Evolutionary conservation across 2,797 vertebrate genomes (phyloP), one percentile per base, ranked within the genome.

Genomic region (Pseudochaenichthys georgianus): DNA sequence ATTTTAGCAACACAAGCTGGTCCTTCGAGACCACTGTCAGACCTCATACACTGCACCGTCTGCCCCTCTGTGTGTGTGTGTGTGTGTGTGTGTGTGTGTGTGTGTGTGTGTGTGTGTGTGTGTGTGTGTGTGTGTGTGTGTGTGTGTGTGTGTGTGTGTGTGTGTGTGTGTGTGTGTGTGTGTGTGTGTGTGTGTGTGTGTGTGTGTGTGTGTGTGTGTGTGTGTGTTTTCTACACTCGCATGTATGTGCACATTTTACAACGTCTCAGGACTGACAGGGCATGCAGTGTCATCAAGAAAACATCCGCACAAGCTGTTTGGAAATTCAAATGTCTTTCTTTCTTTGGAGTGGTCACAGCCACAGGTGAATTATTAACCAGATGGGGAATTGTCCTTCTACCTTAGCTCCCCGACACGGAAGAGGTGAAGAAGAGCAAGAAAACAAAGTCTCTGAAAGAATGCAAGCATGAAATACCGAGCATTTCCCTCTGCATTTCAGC

Each of bases 1-100:
- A 91, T 94, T 94, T 94, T 93, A 94, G 93, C 89, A 91, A 87
- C 90, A 92, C 86, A 82, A 83, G 88, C 84, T 64, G 87, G 70
- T 90, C 90, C 88, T 88, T 45, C 48, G 91, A 92, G 90, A 90
- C 75, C 67, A 9, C 73, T 86, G 88, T 88, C 87, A 88, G 88
- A 85, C 84, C 84, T 87, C 87, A 80, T 84, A 72, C 87, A 19
- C 81, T 53, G 75, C 83, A 47, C 75, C 77, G 76, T 77, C 88
- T 89, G 75, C 83, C 81, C 70, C 63, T 67, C 19, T 9, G 34
- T 38, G 34, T 38, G 34, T 38, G 34, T 38, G 1, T 38, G 34
- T 38, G 34, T 8, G 23, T 51, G 23, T n/a, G n/a, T n/a, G n/a
- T n/a, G n/a, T n/a, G n/a, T n/a, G n/a, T n/a, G n/a, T n/a, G n/a